Base-by-base conservation (phyloP, 2,113 vertebrate species). In the Peromyscus maniculatus region DNA sequence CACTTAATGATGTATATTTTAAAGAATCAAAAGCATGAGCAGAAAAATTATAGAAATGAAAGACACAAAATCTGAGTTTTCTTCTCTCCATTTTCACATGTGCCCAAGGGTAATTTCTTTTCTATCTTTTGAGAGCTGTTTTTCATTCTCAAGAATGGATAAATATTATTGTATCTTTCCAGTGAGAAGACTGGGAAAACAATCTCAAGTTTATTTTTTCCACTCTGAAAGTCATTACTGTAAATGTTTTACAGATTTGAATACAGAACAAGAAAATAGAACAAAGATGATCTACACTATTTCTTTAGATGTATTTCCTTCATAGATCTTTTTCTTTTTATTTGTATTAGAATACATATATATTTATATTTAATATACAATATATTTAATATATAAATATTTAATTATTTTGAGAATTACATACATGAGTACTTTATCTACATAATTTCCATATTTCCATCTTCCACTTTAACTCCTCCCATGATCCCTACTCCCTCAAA, bases 201-300 rank as follows among this genome's bases (percentile, higher is more conserved):
- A 12, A 91, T 92, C n/a, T 79, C 6, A 24, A 7, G 4, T 9
- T 2, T 87, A 87, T 87, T 78, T 12, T 0, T 91, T 7, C 12
- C 17, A 78, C 10, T 64, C 11, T 57, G 22, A 69, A 75, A 84
- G 66, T n/a, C 39, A 86, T 72, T 93, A 46, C 1, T 71, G 0
- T 71, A 80, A 87, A 75, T 72, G 4, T 83, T 96, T 87, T 59
- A 59, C 74, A 21, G 46, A 86, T 3, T 79, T 89, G 87, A 89
- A 94, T 69, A 5, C 1, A 24, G 4, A 83, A 55, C 78, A 96
- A 79, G 22, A 89, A 94, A 94, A 87, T 15, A 89, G 77, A 33
- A 12, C 33, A 46, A 64, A 96, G 67, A 12, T 96, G 26, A 75
- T 17, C 59, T 21, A 39, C 46, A 66, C 22, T 82, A 69, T 59